A percentile compares a stretch with the other conserved stretches of the same genome.
phyloP scores from a whole-genome alignment of 2,888 invertebrate species.

The Aphodius granarius region DNA sequence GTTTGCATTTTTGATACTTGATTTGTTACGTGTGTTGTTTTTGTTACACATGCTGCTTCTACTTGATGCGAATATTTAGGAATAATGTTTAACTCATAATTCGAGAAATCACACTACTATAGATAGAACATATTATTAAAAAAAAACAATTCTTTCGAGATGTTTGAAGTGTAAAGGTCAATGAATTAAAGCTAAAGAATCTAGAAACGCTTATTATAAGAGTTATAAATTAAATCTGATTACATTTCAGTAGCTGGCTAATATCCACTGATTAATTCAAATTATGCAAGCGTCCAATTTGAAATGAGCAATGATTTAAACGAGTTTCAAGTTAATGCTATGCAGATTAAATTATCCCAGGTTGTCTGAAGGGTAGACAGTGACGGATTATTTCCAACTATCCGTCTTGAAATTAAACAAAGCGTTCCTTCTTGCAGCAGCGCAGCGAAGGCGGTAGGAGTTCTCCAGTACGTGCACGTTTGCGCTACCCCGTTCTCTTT shows the following conservation, averaged over 20 bases:
- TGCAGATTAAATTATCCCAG: neutral
- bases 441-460: neutral
- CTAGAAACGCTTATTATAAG: neutral
- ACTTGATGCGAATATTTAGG: too few species aligned
- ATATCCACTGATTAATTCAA: neutral
- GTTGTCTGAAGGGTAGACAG: slow-evolving; percentile 4
- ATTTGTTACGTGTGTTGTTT: too few species aligned
- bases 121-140: too few species aligned
- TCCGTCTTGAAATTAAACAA: slow-evolving; percentile 5
- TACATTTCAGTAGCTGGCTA: neutral
- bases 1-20: too few species aligned
- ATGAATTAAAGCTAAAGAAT: neutral
- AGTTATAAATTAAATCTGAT: too few species aligned
- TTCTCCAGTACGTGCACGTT: neutral
- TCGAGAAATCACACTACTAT: too few species aligned
- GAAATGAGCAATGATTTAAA: neutral
- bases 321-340: neutral
- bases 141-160: too few species aligned
- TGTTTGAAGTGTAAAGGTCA: neutral
- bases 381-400: slow-evolving; percentile 3
- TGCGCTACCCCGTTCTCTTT: neutral
- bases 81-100: too few species aligned
- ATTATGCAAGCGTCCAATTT: neutral
- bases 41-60: too few species aligned
- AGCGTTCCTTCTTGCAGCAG: neutral